Base-by-base conservation (phyloP, 2,888 invertebrate species). In the Augochlorella aurata region DNA sequence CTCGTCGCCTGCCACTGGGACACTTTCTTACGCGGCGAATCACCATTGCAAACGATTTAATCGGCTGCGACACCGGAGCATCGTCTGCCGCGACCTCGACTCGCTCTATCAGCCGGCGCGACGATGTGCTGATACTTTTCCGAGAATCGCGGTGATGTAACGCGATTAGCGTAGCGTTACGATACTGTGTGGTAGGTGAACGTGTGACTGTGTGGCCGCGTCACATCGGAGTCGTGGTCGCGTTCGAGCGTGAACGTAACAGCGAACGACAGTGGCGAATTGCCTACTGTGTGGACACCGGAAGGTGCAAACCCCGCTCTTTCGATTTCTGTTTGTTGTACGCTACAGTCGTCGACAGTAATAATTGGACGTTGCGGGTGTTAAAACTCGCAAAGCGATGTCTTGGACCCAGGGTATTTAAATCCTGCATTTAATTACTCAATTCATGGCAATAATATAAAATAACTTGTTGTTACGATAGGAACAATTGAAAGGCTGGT, bases 91-190 rank as follows among this genome's bases (percentile, higher is more conserved):
- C 38, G 54, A 21, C 54, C 54, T 54, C 63, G 63, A 38, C 16
- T 29, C 61, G 38, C 63, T 18, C 63, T 63, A 63, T 63, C 63
- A 63, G 63, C 18, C 63, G 29, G 18, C 61, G 24, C 18, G 24
- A n/a, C 69, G 52, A 66, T 16, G 45, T n/a, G 44, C 14, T 44
- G 29, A 12, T 21, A 50, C 49, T 74, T 76, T 84, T 78, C 80
- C 61, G 68, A 80, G 74, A 84, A 83, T 63, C 74, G 45, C 73
- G 63, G 50, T 83, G 79, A 85, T 78, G 79, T 72, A 81, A 85
- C 71, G 67, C 79, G 76, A 81, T 78, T 77, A 74, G 74, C 79
- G 84, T 77, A 74, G 68, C 78, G 58, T 79, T 74, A 80, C 77
- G 70, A 65, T 74, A 69, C 49, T 67, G 38, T 38, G 63, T 18